Base-by-base conservation (phyloP, 2,797 vertebrate species). In the Threskiornis aethiopicus region DNA sequence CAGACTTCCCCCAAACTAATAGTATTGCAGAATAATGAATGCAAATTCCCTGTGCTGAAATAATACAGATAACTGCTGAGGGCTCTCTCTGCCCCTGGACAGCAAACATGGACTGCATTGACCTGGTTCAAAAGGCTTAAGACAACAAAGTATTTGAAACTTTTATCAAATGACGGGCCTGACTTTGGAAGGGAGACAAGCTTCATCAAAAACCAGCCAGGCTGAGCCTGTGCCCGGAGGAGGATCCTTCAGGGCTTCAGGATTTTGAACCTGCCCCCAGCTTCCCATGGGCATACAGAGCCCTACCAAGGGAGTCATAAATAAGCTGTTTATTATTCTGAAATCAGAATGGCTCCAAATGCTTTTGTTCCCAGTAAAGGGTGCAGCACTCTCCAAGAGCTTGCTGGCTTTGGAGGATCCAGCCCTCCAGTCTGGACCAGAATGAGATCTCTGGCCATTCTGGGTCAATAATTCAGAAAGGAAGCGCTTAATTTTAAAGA, bases 11-110 rank as follows among this genome's bases (percentile, higher is more conserved):
- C 71, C n/a, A 84, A 89, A 85, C 12, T 4, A 49, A 41, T 0
- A 72, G 58, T 21, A 89, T 2, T 61, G 70, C 66, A 66, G 61
- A 90, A n/a, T 72, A 92, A 92, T 10, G 46, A 84, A 90, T 54
- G 91, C 77, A 87, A 94, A 90, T 84, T 92, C 66, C 39, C 39
- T 8, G 29, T 16, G 20, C 84, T 87, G 89, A 94, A 95, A 89
- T 81, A 84, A 71, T 18, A 47, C 22, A 69, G 84, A 17, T n/a
- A 92, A 89, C 77, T 84, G 72, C 65, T 37, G 87, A 72, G 61
- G 18, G 39, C 42, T 87, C 35, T 4, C 51, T 75, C 64, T 83
- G 71, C 91, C 89, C 72, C 58, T 65, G 79, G 80, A 78, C 69
- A 78, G 86, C 80, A 87, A 90, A 62, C 73, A 79, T 6, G n/a